Percentiles rank a stretch among this genome's conserved stretches.
phyloP scores from a whole-genome alignment of 1,140 invertebrate genomes.

The Aphelinus certus region DNA sequence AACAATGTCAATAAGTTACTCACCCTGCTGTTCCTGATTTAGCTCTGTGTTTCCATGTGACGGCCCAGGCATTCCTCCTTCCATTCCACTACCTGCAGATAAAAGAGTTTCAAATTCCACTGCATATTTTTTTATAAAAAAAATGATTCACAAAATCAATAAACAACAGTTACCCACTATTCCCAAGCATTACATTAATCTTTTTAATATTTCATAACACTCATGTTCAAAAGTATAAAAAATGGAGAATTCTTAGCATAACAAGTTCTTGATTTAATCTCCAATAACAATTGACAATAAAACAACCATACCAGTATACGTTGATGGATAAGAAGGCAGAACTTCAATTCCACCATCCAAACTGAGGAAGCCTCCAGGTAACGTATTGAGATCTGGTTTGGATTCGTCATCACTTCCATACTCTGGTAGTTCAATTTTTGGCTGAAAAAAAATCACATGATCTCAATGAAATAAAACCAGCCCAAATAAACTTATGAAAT shows the following conservation, averaged over 20 bases:
- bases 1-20: constrained; percentile 53
- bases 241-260: no score
- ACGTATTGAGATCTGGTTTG: constrained; percentile 62
- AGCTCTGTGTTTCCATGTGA: constrained; percentile 60
- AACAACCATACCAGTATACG: constrained; percentile 57
- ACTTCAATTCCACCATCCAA: constrained; percentile 65
- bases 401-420: constrained; percentile 69
- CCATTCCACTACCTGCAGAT: constrained; percentile 57
- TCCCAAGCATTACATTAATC: no score
- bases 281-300: no score
- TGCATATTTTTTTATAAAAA: no score
- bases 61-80: constrained; percentile 62
- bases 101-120: not conserved
- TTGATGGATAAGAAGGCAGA: constrained; percentile 60
- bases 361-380: constrained; percentile 63
- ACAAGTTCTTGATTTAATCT: no score
- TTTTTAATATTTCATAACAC: constrained; percentile 13
- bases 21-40: constrained; percentile 65
- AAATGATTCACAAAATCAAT: no score
- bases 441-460: constrained; percentile 46
- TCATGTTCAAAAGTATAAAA: not conserved
- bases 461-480: not conserved
- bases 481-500: not conserved
- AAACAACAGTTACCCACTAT: no score
- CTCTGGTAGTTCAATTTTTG: constrained; percentile 70